Conservation (phyloP, 2,888 invertebrate species). For the Schrankia costaestrigalis region DNA sequence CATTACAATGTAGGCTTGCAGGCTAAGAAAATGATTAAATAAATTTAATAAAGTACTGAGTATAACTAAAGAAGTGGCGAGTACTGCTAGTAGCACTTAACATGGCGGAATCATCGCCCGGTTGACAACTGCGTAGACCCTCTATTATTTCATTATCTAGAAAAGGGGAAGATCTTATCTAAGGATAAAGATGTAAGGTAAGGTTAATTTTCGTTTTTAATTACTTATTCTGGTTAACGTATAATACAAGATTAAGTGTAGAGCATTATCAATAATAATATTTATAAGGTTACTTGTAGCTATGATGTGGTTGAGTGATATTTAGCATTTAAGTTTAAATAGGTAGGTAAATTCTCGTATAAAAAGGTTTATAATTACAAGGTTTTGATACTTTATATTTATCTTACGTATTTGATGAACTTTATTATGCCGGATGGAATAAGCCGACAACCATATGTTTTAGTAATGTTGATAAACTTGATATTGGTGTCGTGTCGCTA, state of each 20-base stretch:
- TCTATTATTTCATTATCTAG: conserved; percentile 33
- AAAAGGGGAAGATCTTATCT: conserved; percentile 34
- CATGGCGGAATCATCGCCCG: conserved; percentile 68
- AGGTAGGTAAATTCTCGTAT: no score
- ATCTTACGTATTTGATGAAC: not conserved
- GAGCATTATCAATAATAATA: no score
- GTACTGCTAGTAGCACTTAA: conserved; percentile 44
- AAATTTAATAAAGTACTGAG: conserved; percentile 37
- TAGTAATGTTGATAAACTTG: no score
- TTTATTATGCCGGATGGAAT: no score
- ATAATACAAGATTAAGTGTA: no score
- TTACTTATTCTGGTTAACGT: no score
- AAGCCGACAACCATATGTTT: no score
- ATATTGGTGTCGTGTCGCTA: no score
- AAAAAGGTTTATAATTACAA: no score
- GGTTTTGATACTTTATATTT: no score
- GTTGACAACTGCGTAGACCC: conserved; percentile 52
- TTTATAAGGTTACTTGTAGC: conserved; percentile 33
- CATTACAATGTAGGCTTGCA: conserved; percentile 42
- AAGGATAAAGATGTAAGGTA: conserved; percentile 51
- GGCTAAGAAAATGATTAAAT: conserved; percentile 34
- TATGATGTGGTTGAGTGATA: conserved; percentile 29
- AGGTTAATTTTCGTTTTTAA: conserved; percentile 37
- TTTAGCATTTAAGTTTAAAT: conserved; percentile 5
- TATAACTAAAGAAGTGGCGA: conserved; percentile 41